Evolutionary conservation across 2,113 vertebrate species (phyloP).

Genomic region (Lathamus discolor): DNA sequence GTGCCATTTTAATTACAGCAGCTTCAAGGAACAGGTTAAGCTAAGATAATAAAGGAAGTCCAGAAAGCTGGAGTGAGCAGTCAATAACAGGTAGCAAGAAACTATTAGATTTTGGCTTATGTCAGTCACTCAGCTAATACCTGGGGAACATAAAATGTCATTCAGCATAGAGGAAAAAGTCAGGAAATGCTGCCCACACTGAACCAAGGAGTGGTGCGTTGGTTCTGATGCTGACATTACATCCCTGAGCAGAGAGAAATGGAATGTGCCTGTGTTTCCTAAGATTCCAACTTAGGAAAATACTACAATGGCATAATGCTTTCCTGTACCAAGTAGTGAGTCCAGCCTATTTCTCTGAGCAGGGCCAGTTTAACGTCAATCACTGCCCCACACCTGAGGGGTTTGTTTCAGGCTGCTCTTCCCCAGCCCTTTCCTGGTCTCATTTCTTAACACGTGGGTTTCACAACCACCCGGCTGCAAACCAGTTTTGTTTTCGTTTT

Average conservation of each 20-base stretch:
- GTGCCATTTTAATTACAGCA: not conserved
- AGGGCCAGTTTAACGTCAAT: not conserved
- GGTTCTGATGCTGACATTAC: not conserved
- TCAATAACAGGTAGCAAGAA: not conserved
- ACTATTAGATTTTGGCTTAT: not conserved
- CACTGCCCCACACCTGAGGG: not conserved
- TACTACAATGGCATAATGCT: accelerated
- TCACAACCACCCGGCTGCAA: not conserved
- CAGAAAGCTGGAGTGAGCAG: not conserved
- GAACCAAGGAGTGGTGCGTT: not conserved
- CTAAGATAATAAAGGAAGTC: not conserved
- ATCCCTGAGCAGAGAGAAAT: not conserved
- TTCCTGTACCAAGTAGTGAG: not conserved
- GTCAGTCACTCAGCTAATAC: not conserved
- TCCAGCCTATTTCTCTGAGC: not conserved
- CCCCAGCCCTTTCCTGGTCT: not conserved
- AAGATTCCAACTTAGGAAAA: not conserved
- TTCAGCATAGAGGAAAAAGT: not conserved
- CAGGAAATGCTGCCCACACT: not conserved
- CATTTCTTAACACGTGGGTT: not conserved
- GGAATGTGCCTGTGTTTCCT: accelerated
- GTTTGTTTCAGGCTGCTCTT: not conserved
- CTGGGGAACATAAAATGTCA: not conserved
- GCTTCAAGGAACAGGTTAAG: not conserved
- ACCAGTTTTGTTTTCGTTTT: not conserved